Percentiles rank a stretch among this genome's conserved stretches.
These are phyloP conservation scores for Polypedilum pembai DNA, from an alignment of 1,140 invertebrate genomes.

Conservation along the genomic window DNA sequence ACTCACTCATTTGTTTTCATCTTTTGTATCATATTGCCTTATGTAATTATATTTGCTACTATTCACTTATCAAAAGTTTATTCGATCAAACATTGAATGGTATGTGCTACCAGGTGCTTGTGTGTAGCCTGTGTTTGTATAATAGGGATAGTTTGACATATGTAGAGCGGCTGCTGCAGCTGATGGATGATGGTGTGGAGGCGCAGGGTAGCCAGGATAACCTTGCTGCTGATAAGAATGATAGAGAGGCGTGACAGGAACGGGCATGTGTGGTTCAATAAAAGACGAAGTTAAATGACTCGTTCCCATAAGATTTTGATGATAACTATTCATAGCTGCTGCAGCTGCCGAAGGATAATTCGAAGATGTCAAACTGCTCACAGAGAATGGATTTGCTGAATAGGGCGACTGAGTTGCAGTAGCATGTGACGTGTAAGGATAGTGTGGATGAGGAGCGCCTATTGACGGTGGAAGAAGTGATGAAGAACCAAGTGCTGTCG, in stretches of 20 bases:
- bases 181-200: conserved; percentile 27
- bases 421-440: conserved; percentile 34
- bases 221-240: conserved; percentile 34
- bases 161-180: conserved; percentile 15
- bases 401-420: conserved; percentile 36
- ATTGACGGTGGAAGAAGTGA: conserved; percentile 30
- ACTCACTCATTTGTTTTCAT: conserved; percentile 24
- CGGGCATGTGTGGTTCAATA: conserved; percentile 36
- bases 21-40: conserved; percentile 17
- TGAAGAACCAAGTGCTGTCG: conserved; percentile 31
- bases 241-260: conserved; percentile 34
- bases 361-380: conserved; percentile 37
- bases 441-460: conserved; percentile 33
- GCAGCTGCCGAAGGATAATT: conserved; percentile 34
- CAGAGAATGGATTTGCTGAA: conserved; percentile 37
- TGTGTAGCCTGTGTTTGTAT: conserved; percentile 33
- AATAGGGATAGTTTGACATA: conserved; percentile 29
- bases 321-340: conserved; percentile 35
- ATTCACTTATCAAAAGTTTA: conserved; percentile 38
- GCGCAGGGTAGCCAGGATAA: conserved; percentile 34
- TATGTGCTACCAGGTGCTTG: conserved; percentile 34
- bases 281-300: conserved; percentile 33
- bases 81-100: conserved; percentile 39
- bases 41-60: not conserved
- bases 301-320: conserved; percentile 37